A percentile compares a stretch with the other conserved stretches of the same genome.
phyloP scores from a whole-genome alignment of 1,140 invertebrate species.

The Zaprionus inermis region DNA sequence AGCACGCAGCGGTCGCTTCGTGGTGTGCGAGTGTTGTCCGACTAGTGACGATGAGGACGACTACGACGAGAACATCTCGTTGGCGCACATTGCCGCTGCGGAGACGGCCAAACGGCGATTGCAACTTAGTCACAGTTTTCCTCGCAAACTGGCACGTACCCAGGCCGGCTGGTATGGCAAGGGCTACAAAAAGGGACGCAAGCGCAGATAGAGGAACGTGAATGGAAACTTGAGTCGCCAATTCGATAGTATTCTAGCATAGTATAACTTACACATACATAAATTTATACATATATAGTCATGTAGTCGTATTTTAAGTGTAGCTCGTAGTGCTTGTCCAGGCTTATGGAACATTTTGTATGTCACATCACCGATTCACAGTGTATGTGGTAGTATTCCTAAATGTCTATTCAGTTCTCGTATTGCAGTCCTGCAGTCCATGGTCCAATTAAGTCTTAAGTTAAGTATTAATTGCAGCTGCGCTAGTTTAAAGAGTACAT shows the following conservation, averaged over 20 bases:
- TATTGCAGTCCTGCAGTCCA: conserved; percentile 1
- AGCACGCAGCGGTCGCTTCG: conserved; percentile 84
- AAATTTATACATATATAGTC: no score
- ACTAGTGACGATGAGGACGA: conserved; percentile 85
- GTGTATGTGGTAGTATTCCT: conserved; percentile 13
- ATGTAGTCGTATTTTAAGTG: background rate
- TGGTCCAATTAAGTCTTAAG: conserved; percentile 39
- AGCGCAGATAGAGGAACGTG: conserved; percentile 60
- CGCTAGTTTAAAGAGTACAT: background rate
- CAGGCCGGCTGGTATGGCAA: conserved; percentile 87
- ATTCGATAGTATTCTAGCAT: conserved; percentile 43
- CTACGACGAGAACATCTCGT: conserved; percentile 83
- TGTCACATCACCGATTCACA: background rate
- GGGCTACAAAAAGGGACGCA: conserved; percentile 85
- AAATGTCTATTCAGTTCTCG: conserved; percentile 5
- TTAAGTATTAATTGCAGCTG: conserved; percentile 18
- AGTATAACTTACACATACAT: background rate
- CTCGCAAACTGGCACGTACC: conserved; percentile 80
- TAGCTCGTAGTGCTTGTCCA: conserved; percentile 2
- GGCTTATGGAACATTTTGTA: conserved; percentile 1
- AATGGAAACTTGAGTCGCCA: conserved; percentile 29
- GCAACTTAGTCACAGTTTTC: conserved; percentile 80
- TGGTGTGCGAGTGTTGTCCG: conserved; percentile 86
- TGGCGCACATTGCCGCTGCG: conserved; percentile 78
- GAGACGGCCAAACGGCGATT: conserved; percentile 76